Base-by-base conservation (phyloP, 2,113 vertebrate genomes). In the Solenodon paradoxus region DNA sequence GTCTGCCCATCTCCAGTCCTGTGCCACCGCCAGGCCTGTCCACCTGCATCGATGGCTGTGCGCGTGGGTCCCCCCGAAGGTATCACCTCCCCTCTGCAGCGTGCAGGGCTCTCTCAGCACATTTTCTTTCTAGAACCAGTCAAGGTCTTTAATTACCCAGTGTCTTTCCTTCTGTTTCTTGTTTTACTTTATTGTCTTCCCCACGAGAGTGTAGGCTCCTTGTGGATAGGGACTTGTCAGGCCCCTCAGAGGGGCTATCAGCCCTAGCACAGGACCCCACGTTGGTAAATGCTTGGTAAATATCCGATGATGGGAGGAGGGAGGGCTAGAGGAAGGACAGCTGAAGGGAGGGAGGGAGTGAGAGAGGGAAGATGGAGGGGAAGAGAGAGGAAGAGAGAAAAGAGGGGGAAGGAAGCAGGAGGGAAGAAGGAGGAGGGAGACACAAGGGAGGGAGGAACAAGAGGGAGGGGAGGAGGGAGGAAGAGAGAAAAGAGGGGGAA, bases 1-100 rank as follows among this genome's bases (percentile, higher is more conserved):
- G n/a, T n/a, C n/a, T n/a, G n/a, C n/a, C n/a, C n/a, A n/a, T n/a
- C n/a, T n/a, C n/a, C n/a, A 13, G 20, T 30, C 32, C 53, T 5
- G 19, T 13, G 2, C 32, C 26, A 26, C 28, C 53, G 45, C 49
- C 1, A 1, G 45, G 80, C 26, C 92, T 42, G 30, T n/a, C 6
- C 13, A 12, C 32, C 30, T 11, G 57, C 49, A n/a, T n/a, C n/a
- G n/a, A n/a, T n/a, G n/a, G 38, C n/a, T 35, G 68, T 15, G 51
- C 22, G 10, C 10, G 0, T 2, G 38, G 19, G 49, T 20, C 32
- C 75, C 32, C 53, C 26, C 12, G n/a, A 1, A 20, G n/a, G n/a
- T 2, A 0, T 35, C 45, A 9, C 3, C 22, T 40, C 9, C 6
- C 20, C 6, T 28, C 55, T 10, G 4, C 38, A 17, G 9, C 2